phyloP scores from a whole-genome alignment of 2,113 vertebrate genomes.

The Apus apus region DNA sequence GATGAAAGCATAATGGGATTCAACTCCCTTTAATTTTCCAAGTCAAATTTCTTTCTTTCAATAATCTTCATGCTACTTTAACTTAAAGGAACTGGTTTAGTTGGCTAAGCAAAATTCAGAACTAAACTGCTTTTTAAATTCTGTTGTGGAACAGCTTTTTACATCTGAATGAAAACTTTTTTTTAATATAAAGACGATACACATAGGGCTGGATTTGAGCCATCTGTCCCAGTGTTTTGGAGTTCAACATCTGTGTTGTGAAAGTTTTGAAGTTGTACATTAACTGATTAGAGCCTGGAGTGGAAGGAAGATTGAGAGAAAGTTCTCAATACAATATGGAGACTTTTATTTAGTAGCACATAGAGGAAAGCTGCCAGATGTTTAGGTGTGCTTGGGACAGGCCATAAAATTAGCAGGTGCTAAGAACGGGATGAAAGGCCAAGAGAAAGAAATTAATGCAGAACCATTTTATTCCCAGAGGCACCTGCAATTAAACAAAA shows the following conservation, averaged over 20 bases:
- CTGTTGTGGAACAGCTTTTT: not conserved
- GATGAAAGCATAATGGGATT: not conserved
- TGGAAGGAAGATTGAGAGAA: not conserved
- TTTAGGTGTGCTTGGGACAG: not conserved
- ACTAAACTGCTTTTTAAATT: not conserved
- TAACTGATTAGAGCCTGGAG: not conserved
- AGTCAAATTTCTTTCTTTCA: not conserved
- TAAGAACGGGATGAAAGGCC: not conserved
- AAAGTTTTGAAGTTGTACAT: not conserved
- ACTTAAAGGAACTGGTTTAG: not conserved
- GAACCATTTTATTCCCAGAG: not conserved
- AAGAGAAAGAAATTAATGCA: not conserved
- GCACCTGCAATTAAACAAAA: not conserved
- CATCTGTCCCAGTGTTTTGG: not conserved
- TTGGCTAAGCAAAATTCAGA: not conserved
- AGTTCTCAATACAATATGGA: not conserved
- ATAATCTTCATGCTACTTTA: not conserved
- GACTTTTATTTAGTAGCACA: not conserved
- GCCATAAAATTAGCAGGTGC: not conserved
- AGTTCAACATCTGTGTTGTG: not conserved
- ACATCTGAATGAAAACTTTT: not conserved
- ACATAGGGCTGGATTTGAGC: not conserved
- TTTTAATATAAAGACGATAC: not conserved
- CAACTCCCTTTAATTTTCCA: not conserved
- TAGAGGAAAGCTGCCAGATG: not conserved